Evolutionary conservation across 2,888 invertebrate species (phyloP).

Genomic region (Eucriotettix oculatus): DNA sequence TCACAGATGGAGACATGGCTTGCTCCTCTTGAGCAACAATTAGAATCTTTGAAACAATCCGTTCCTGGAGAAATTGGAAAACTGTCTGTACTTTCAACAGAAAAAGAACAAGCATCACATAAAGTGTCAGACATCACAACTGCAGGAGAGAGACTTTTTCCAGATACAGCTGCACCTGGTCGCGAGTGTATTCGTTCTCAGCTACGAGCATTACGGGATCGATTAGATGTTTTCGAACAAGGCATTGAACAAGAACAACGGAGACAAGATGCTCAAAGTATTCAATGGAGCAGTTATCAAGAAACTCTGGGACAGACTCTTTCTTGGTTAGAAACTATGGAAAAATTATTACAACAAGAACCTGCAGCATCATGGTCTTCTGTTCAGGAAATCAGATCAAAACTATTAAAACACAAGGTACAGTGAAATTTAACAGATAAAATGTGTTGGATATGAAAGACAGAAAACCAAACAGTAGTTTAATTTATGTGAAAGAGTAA

Average conservation of each 20-base stretch:
- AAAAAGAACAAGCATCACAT: conserved; percentile 70
- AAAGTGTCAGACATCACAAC: conserved; percentile 56
- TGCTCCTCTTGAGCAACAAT: conserved; percentile 52
- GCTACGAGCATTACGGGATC: conserved; percentile 58
- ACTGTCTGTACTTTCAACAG: conserved; percentile 33
- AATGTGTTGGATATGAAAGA: too few species aligned
- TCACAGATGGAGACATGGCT: conserved; percentile 64
- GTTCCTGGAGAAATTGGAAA: conserved; percentile 20
- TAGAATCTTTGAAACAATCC: conserved; percentile 25
- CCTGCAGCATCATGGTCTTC: conserved; percentile 56
- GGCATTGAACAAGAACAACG: conserved; percentile 72
- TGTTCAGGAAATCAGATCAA: conserved; percentile 69
- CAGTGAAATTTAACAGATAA: neutral
- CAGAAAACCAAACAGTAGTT: too few species aligned
- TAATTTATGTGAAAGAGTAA: too few species aligned
- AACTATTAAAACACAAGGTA: conserved; percentile 64
- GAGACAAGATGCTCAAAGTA: conserved; percentile 62
- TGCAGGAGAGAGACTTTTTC: conserved; percentile 75
- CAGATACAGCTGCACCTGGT: conserved; percentile 82
- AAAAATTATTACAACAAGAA: conserved; percentile 55
- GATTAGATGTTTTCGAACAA: conserved; percentile 78
- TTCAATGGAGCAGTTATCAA: conserved; percentile 72
- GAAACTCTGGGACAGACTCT: conserved; percentile 68
- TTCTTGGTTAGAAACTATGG: conserved; percentile 74
- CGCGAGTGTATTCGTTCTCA: conserved; percentile 79